phyloP scores from a whole-genome alignment of 92 coral and sea anemone genomes.

The Epizoanthus fatuus region DNA sequence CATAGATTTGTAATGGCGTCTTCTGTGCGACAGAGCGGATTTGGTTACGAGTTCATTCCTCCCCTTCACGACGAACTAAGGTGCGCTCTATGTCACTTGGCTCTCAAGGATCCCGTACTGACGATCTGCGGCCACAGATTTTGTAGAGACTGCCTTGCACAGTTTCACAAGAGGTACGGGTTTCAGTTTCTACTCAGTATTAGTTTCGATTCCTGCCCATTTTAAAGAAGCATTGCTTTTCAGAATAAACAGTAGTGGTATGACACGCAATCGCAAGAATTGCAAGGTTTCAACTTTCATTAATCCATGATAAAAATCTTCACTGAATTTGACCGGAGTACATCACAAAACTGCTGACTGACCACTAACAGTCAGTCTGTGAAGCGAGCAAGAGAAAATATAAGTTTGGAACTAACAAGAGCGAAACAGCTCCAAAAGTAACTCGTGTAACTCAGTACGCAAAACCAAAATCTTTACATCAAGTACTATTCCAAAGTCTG shows the following conservation, averaged over 20 bases:
- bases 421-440: no score
- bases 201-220: not conserved
- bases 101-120: not conserved
- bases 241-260: not conserved
- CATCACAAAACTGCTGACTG: no score
- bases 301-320: no score
- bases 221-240: not conserved
- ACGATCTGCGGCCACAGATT: not conserved
- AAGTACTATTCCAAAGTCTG: no score
- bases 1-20: not conserved
- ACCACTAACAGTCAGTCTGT: no score
- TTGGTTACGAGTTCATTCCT: not conserved
- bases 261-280: not conserved
- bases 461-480: no score
- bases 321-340: no score
- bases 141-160: not conserved
- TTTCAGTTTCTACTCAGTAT: not conserved
- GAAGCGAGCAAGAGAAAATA: no score
- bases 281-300: no score
- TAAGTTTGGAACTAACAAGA: no score
- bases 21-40: not conserved
- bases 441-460: no score
- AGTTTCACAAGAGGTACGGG: not conserved
- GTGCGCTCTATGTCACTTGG: not conserved
- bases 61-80: not conserved